phyloP scores from a whole-genome alignment of 1,140 invertebrate genomes.

The Sinonovacula constricta region DNA sequence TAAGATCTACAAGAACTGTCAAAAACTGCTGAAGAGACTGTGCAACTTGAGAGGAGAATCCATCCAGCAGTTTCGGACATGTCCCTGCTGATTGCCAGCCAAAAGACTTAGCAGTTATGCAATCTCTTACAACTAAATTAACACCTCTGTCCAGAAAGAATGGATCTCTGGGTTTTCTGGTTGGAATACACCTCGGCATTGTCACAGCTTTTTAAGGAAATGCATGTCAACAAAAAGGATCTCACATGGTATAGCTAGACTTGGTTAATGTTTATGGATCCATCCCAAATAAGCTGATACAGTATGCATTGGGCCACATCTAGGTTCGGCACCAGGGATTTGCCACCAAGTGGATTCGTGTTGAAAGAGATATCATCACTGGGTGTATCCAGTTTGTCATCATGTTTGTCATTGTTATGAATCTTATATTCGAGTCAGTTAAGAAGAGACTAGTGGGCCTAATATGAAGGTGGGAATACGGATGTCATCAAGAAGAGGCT shows the following conservation, averaged over 20 bases:
- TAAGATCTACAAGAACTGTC: conserved; percentile 17
- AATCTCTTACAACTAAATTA: conserved; percentile 17
- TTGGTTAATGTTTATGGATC: conserved; percentile 28
- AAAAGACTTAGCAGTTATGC: conserved; percentile 11
- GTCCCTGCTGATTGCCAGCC: neutral
- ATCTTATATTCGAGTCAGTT: conserved; percentile 8
- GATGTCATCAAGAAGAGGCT: conserved; percentile 22
- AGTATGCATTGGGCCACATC: conserved; percentile 8
- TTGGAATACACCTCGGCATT: conserved; percentile 34
- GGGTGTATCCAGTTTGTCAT: conserved; percentile 31
- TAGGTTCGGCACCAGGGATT: conserved; percentile 22
- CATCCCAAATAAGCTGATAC: conserved; percentile 24
- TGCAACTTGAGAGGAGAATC: conserved; percentile 7
- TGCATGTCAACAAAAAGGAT: conserved; percentile 5
- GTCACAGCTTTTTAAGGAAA: conserved; percentile 8
- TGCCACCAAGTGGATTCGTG: conserved; percentile 32
- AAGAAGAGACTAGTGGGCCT: conserved; percentile 21
- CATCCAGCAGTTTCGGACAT: conserved; percentile 17
- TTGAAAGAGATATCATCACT: conserved; percentile 31
- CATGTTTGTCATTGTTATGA: conserved; percentile 2
- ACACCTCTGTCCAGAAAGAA: conserved; percentile 40
- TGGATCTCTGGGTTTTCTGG: no score
- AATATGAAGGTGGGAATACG: neutral
- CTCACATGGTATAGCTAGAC: conserved; percentile 40
- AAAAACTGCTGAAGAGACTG: neutral